A percentile compares a stretch with the other conserved stretches of the same genome.
Conservation (phyloP, 2,797 vertebrate species). For the Macropus fuliginosus region DNA sequence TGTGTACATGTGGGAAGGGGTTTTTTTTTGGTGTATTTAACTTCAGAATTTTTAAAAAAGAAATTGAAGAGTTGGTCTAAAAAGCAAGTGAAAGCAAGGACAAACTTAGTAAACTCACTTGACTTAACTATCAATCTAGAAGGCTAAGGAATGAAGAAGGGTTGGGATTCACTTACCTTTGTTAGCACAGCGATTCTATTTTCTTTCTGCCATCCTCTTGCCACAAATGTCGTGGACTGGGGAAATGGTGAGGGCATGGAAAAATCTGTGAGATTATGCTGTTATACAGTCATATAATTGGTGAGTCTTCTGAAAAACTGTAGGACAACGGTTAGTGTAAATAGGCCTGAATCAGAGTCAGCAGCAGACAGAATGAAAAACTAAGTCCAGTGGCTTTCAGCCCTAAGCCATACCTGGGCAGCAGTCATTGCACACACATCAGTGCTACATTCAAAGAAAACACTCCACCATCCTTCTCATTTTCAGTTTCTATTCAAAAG, state of each 20-base stretch:
- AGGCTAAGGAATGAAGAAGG: neutral
- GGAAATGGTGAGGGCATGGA: neutral
- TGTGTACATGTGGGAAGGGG: neutral
- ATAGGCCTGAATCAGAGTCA: neutral
- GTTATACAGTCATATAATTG: neutral
- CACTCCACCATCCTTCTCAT: neutral
- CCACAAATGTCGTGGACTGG: neutral
- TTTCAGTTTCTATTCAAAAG: neutral
- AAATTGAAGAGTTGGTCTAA: neutral
- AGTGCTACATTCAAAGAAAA: neutral
- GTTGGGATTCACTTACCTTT: neutral
- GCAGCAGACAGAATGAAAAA: neutral
- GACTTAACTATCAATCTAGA: neutral
- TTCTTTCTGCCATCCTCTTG: neutral
- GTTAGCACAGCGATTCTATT: neutral
- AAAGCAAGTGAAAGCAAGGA: neutral
- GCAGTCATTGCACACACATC: neutral
- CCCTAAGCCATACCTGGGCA: neutral
- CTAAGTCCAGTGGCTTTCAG: neutral
- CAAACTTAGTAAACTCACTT: neutral
- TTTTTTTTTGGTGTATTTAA: neutral
- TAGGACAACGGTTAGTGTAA: neutral
- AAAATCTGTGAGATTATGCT: neutral
- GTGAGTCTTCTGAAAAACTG: neutral
- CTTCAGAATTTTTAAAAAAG: neutral